Evolutionary conservation across 2,797 vertebrate species (phyloP), one percentile per base, ranked within the genome.

Genomic region (Cyclopterus lumpus): DNA sequence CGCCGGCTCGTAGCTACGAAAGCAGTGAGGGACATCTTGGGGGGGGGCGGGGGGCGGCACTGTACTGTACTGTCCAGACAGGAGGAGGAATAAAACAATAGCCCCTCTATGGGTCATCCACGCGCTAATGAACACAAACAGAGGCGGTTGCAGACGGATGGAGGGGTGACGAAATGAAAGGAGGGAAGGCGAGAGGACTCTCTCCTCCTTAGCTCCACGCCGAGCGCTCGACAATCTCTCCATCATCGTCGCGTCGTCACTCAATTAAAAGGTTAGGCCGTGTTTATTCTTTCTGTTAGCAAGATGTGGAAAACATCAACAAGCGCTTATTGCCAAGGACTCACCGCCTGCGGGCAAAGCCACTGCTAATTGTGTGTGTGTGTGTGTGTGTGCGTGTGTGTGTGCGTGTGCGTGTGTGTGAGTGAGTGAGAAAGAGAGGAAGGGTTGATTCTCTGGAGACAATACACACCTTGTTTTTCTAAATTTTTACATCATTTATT

Each of bases 181-280:
- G 73, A 73, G 77, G 75, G 69, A 84, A 82, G 73, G 81, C 40
- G n/a, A n/a, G 74, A 63, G 80, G 70, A 82, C 75, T 64, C 57
- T 61, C 54, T 79, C 67, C 67, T 88, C 42, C 71, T 64, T 71
- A 82, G 59, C 81, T 88, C 76, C 63, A 67, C 80, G 71, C 63
- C 9, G 67, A 77, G 79, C 24, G 63, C 79, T 80, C 71, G 78
- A 80, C 77, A 85, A 91, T 91, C 89, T 86, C 82, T 93, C 90
- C 87, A 88, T 93, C 92, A 89, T 89, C 84, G 44, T 92, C 86
- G 88, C 90, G 93, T 93, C 93, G 90, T 83, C 92, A 90, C 92
- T 91, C 92, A 91, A 94, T 94, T 94, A 94, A 91, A 93, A 94
- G 94, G 93, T 94, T 94, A 94, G 89, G 83, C 88, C 72, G 6